phyloP scores from a whole-genome alignment of 2,888 invertebrate genomes.

The Meteorus colon region DNA sequence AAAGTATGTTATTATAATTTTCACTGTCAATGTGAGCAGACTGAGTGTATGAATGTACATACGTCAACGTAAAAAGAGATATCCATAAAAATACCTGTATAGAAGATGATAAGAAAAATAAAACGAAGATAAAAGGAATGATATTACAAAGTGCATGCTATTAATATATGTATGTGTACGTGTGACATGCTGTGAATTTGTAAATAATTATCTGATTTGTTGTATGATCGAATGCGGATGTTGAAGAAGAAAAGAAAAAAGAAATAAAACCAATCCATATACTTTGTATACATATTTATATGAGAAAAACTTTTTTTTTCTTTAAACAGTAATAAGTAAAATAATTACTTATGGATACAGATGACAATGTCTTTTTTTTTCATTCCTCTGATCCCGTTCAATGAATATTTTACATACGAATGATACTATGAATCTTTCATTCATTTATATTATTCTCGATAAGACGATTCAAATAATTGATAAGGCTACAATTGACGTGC shows the following conservation, averaged over 20 bases:
- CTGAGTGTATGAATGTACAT: slow-evolving; percentile 14
- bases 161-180: neutral
- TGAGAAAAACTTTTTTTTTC: neutral
- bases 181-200: neutral
- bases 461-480: neutral
- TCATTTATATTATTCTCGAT: neutral
- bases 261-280: neutral
- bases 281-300: neutral
- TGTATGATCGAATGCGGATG: neutral
- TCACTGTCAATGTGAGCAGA: slow-evolving; percentile 28
- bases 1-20: neutral
- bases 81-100: neutral
- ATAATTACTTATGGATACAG: neutral
- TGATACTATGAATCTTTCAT: neutral
- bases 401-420: too few relatives aligned
- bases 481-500: neutral
- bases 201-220: neutral
- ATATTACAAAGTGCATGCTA: neutral
- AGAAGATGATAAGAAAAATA: neutral
- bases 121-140: neutral
- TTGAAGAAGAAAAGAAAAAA: neutral
- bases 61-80: neutral
- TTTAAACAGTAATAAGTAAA: neutral
- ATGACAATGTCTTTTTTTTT: too few relatives aligned
- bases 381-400: too few relatives aligned